Conservation (phyloP, 2,888 invertebrate genomes). For the Nymphalis polychloros region DNA sequence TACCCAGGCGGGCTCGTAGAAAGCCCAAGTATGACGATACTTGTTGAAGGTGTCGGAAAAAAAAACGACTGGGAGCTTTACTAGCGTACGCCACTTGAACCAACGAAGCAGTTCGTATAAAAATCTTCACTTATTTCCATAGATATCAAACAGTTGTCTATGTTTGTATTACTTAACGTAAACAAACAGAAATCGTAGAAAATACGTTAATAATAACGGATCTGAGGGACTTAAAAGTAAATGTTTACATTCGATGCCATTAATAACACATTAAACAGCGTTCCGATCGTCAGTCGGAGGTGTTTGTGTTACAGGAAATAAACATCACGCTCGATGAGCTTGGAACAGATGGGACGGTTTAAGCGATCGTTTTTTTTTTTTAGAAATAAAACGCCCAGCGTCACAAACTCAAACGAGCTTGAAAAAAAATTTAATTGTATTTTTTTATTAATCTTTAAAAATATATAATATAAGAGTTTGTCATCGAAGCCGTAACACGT, state of each 20-base stretch:
- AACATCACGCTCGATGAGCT: slow-evolving; percentile 7
- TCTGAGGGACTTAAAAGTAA: slow-evolving; percentile 9
- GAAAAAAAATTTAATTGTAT: too few relatives aligned
- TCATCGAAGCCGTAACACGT: too few relatives aligned
- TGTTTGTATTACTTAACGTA: background rate
- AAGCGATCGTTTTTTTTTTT: background rate
- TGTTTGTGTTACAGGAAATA: slow-evolving; percentile 26
- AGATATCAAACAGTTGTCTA: background rate
- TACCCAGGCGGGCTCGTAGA: too few relatives aligned
- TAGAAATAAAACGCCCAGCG: background rate
- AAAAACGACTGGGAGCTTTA: too few relatives aligned
- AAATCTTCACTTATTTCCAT: background rate
- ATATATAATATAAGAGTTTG: too few relatives aligned
- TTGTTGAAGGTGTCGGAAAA: too few relatives aligned
- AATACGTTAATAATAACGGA: slow-evolving; percentile 17
- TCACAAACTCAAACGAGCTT: too few relatives aligned
- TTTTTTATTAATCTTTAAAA: too few relatives aligned
- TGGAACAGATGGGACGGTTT: background rate
- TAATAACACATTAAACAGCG: slow-evolving; percentile 28
- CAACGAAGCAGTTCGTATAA: too few relatives aligned
- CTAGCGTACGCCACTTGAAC: too few relatives aligned
- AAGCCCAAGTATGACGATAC: too few relatives aligned
- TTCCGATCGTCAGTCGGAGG: slow-evolving; percentile 9
- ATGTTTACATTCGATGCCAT: slow-evolving; percentile 28
- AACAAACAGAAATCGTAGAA: slow-evolving; percentile 19